Evolutionary conservation across 2,888 invertebrate species (phyloP).

Genomic region (Melanophora roralis): DNA sequence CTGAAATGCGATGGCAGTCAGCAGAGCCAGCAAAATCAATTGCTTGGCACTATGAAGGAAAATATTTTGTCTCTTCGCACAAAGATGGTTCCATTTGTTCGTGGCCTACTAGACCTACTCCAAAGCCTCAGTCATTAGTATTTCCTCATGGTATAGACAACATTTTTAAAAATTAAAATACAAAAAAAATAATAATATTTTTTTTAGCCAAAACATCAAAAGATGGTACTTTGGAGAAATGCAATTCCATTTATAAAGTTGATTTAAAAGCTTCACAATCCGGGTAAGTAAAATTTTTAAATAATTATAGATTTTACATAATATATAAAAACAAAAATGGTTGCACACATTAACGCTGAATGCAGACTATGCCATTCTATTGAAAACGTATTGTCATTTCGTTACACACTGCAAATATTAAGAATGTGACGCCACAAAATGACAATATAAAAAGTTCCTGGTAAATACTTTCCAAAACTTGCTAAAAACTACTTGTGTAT

Average conservation of each 20-base stretch:
- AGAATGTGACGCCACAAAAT: too few species aligned
- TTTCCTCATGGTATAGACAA: slow-evolving; percentile 91
- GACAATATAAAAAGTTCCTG: too few species aligned
- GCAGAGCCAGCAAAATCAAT: slow-evolving; percentile 89
- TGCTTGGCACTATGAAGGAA: slow-evolving; percentile 98
- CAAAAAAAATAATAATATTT: not conserved
- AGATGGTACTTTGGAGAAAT: slow-evolving; percentile 94
- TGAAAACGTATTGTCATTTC: too few species aligned
- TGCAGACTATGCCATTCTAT: too few species aligned
- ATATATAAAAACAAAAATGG: too few species aligned
- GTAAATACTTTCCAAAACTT: too few species aligned
- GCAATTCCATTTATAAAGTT: slow-evolving; percentile 96
- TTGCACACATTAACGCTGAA: too few species aligned
- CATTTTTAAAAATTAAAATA: not conserved
- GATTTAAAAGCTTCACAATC: slow-evolving; percentile 93
- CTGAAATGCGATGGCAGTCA: slow-evolving; percentile 90
- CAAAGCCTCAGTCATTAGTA: slow-evolving; percentile 87
- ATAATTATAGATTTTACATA: too few species aligned
- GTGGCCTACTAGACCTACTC: slow-evolving; percentile 89
- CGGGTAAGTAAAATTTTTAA: slow-evolving; percentile 65
- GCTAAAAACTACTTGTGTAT: too few species aligned
- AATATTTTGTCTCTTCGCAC: slow-evolving; percentile 97
- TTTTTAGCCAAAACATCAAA: slow-evolving; percentile 84
- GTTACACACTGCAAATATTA: too few species aligned
- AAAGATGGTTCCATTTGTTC: slow-evolving; percentile 96